Evolutionary conservation across 2,797 vertebrate species (phyloP), one percentile per base, ranked within the genome.

Genomic region (Hapalemur alaotrensis): DNA sequence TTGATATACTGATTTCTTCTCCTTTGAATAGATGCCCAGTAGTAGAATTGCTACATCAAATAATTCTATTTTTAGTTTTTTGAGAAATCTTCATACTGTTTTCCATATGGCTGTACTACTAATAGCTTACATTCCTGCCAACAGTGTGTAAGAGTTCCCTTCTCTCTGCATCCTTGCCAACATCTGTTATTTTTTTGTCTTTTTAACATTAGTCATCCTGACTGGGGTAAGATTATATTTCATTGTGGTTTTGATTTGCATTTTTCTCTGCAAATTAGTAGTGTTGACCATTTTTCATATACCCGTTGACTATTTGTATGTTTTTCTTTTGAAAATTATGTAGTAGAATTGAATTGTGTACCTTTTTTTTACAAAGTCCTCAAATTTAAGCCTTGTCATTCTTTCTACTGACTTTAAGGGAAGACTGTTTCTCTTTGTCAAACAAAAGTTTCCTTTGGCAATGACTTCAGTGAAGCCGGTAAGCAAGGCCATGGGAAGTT

Each of bases 391-490:
- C 32, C 13, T 57, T 50, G 30, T 78, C n/a, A 50, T 86, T 94
- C 30, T 72, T 94, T 7, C 59, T 48, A n/a, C 41, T 75, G 46
- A n/a, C 41, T 22, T 85, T 80, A 82, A 52, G 22, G 17, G 15
- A 95, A 61, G 17, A 93, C 41, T 81, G 67, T 85, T 85, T 92
- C 67, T 94, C n/a, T 76, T 89, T 89, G 15, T 41, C 78, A 87
- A 94, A 63, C 87, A 78, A 65, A 85, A 28, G 4, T 83, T 76
- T 91, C 50, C 12, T 80, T 85, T 86, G 78, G 48, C 59, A 91
- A 46, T 82, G 15, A 95, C 86, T 67, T 80, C 79, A 83, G 38
- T 67, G 78, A 95, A 91, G 73, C 30, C 35, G 80, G 25, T 43
- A 48, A 90, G n/a, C 35, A 86, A 79, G 46, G 32, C 61, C 89